Evolutionary conservation across 2,888 invertebrate genomes (phyloP).

Genomic region (Diarsia brunnea): DNA sequence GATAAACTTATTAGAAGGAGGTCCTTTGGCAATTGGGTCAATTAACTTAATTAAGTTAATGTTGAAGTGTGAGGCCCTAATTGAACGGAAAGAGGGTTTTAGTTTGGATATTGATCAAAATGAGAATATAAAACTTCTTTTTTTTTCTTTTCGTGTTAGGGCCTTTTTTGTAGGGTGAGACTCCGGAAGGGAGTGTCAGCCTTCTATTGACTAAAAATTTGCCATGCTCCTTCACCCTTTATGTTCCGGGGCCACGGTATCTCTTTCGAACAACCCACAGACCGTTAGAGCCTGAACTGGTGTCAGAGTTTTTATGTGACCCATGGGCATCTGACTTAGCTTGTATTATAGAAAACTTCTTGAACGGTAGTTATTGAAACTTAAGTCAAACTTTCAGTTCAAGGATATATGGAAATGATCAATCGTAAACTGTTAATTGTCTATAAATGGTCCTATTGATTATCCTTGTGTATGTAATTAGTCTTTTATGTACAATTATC

Average conservation of each 20-base stretch:
- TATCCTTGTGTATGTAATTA: constrained; percentile 7
- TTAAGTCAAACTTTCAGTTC: not conserved
- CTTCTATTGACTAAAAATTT: no score
- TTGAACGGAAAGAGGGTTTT: constrained; percentile 20
- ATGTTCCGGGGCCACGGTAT: no score
- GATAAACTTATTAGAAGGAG: constrained; percentile 39
- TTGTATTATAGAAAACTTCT: not conserved
- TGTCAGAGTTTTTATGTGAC: no score
- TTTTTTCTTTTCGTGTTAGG: no score
- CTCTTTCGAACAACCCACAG: no score
- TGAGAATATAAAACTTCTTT: not conserved
- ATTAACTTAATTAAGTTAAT: constrained; percentile 43
- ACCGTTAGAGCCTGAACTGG: no score
- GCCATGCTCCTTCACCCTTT: no score
- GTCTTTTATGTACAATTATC: not conserved
- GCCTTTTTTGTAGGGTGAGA: no score
- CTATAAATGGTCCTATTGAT: not conserved
- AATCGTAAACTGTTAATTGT: not conserved
- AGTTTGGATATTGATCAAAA: not conserved
- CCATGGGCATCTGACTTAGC: no score
- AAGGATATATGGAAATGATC: constrained; percentile 13
- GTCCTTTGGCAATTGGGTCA: constrained; percentile 12
- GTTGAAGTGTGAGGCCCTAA: constrained; percentile 18
- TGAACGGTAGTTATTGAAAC: not conserved
- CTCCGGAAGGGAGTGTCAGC: no score